A percentile compares a stretch with the other conserved stretches of the same genome.
phyloP scores from a whole-genome alignment of 2,113 vertebrate species.

The Chaetura pelagica region DNA sequence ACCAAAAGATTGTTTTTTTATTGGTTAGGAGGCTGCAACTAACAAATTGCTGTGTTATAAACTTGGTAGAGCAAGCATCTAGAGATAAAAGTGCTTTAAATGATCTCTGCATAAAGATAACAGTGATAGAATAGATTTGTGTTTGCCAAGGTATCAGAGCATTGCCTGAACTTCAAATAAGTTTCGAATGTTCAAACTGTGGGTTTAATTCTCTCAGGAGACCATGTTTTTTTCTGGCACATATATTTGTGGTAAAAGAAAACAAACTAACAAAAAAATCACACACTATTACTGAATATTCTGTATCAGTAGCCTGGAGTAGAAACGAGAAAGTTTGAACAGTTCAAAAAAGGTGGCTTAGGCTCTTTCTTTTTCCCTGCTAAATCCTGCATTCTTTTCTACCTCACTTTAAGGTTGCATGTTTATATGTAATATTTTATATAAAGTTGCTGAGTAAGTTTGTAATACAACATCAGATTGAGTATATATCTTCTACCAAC shows the following conservation, averaged over 20 bases:
- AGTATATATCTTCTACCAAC: neutral
- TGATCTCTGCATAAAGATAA: neutral
- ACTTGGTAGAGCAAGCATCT: constrained; percentile 3
- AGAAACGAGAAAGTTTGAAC: neutral
- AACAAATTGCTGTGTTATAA: constrained; percentile 1
- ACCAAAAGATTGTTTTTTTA: neutral
- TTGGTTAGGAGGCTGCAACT: neutral
- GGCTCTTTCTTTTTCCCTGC: neutral
- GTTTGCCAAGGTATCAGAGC: neutral
- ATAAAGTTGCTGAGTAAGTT: neutral
- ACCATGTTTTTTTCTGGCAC: neutral
- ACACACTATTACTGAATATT: neutral
- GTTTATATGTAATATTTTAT: neutral
- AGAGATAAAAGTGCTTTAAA: constrained; percentile 1
- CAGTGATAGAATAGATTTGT: neutral
- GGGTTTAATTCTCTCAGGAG: neutral
- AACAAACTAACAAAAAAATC: neutral
- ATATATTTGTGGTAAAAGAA: neutral
- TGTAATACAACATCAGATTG: neutral
- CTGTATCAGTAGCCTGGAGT: neutral
- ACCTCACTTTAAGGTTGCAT: neutral
- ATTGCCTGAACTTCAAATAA: neutral
- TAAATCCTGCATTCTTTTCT: neutral
- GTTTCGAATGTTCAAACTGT: neutral
- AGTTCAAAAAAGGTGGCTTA: neutral